Conservation (phyloP, 2,113 vertebrate species). For the Albula glossodonta region DNA sequence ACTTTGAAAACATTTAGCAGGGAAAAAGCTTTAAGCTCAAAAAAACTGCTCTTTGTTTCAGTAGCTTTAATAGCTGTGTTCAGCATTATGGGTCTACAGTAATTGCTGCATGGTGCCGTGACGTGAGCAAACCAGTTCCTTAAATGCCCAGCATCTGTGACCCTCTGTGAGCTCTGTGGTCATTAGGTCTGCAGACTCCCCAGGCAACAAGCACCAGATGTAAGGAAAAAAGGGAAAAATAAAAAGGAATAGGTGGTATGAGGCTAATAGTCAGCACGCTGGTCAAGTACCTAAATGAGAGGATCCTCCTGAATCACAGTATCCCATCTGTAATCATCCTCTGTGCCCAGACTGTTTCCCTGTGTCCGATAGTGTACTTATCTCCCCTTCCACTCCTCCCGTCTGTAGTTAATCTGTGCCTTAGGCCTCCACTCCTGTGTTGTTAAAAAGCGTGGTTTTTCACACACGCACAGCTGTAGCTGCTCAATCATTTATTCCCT, state of each 20-base stretch:
- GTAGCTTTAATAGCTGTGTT: neutral
- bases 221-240: neutral
- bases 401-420: slow-evolving; percentile 63
- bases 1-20: neutral
- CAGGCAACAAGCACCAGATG: neutral
- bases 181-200: neutral
- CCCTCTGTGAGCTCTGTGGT: neutral
- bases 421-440: too few species aligned
- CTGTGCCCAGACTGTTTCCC: slow-evolving; percentile 47
- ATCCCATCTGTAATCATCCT: slow-evolving; percentile 50
- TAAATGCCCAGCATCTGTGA: neutral
- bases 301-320: neutral
- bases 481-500: neutral
- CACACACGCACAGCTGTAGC: slow-evolving; percentile 47
- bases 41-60: neutral
- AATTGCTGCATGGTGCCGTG: neutral
- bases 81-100: neutral
- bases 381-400: slow-evolving; percentile 55
- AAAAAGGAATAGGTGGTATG: neutral
- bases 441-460: slow-evolving; percentile 52
- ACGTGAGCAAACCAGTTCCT: neutral
- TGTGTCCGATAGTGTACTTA: slow-evolving; percentile 49
- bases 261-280: neutral
- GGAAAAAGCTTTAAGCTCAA: neutral
- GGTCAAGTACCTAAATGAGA: neutral